Base-by-base conservation (phyloP, 2,113 vertebrate species). In the Thunnus maccoyii region DNA sequence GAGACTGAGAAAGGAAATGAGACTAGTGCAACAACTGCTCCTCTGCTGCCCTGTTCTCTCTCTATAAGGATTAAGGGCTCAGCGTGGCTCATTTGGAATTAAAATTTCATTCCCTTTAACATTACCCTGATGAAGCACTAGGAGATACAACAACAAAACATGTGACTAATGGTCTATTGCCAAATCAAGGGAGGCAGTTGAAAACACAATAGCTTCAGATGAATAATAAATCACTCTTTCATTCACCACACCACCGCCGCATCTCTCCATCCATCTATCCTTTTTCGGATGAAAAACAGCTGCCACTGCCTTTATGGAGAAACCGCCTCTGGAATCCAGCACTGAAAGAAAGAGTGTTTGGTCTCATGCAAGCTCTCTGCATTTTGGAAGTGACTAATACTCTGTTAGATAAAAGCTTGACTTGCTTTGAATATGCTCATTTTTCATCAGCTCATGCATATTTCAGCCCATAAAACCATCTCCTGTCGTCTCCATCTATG, bases 361-460 rank as follows among this genome's bases (percentile, higher is more conserved):
- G 64, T 79, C 84, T 80, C 52, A 25, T 58, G 32, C 48, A 58
- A 76, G 63, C 55, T 75, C 51, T 73, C 27, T 81, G 58, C 62
- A 57, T 36, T 41, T 87, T 70, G 36, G 30, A 58, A 85, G 76
- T 75, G 72, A 78, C 66, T 86, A 86, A 92, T 86, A 85, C 80
- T 82, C 82, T 67, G 65, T 83, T 76, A 88, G 86, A 93, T 92
- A 84, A 91, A 89, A 92, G 73, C 72, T 84, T 18, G 16, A 65
- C 86, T 87, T 86, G 80, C 84, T 84, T 89, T 86, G 67, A 87
- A 87, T 86, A 79, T 79, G 80, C 83, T 89, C 63, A 88, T 92
- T 91, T 92, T 91, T 90, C 86, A 92, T 88, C 88, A 85, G 72
- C 75, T 90, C 87, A 89, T 92, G 68, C 85, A 92, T 92, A 94